Conservation (phyloP, 2,797 vertebrate species). For the Salmo trutta region DNA sequence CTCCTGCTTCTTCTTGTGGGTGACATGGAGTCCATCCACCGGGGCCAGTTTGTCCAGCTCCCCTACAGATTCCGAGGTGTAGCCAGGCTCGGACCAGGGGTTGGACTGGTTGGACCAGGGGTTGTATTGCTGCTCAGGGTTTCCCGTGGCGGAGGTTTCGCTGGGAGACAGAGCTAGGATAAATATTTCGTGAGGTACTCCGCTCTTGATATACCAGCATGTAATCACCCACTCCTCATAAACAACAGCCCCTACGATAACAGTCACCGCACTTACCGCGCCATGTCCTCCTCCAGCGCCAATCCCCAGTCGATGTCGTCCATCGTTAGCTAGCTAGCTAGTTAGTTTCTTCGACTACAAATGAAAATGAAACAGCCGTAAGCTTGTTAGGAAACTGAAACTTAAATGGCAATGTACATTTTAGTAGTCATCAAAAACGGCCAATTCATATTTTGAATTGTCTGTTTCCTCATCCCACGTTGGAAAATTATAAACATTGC, state of each 20-base stretch:
- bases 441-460: not conserved
- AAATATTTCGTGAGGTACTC: not conserved
- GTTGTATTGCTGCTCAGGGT: not conserved
- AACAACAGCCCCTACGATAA: not conserved
- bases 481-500: not conserved
- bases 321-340: not conserved
- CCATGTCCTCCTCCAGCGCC: not conserved
- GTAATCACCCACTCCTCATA: not conserved
- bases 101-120: not conserved
- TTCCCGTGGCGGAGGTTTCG: not conserved
- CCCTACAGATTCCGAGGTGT: not conserved
- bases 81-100: not conserved
- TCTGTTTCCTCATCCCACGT: not conserved
- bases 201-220: not conserved
- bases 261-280: slow-evolving; percentile 9
- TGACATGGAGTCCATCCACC: slow-evolving; percentile 2
- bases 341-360: slow-evolving; percentile 8
- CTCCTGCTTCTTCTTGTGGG: not conserved
- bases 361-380: not conserved
- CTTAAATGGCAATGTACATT: not conserved
- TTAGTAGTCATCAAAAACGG: not conserved
- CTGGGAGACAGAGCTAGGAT: not conserved
- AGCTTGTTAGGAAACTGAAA: not conserved
- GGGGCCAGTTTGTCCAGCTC: not conserved
- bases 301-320: slow-evolving; percentile 8